Evolutionary conservation across 2,113 vertebrate genomes (phyloP).

Genomic region (Scomber japonicus): DNA sequence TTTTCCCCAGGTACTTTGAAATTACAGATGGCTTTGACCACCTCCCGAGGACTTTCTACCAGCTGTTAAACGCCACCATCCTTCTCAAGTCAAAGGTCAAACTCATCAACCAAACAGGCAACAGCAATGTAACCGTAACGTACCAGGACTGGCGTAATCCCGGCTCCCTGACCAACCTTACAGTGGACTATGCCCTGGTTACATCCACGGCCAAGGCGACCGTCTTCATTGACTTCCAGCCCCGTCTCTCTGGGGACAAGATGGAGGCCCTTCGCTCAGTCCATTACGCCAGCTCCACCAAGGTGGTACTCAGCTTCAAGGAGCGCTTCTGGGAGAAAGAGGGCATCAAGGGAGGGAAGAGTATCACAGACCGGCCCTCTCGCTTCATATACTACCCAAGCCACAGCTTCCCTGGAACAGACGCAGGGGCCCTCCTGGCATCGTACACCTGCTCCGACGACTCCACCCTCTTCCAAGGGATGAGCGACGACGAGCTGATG

Average conservation of each 20-base stretch:
- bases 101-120: slow-evolving; percentile 72
- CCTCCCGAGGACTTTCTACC: slow-evolving; percentile 71
- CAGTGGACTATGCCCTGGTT: slow-evolving; percentile 81
- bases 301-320: slow-evolving; percentile 85
- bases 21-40: slow-evolving; percentile 81
- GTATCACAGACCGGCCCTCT: slow-evolving; percentile 85
- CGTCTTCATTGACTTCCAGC: slow-evolving; percentile 85
- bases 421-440: slow-evolving; percentile 82
- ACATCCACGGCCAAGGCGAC: slow-evolving; percentile 86
- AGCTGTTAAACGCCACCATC: slow-evolving; percentile 76
- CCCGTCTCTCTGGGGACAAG: slow-evolving; percentile 80
- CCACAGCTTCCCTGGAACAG: slow-evolving; percentile 79
- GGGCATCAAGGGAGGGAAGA: slow-evolving; percentile 84
- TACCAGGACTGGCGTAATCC: slow-evolving; percentile 70
- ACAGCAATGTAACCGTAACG: slow-evolving; percentile 68
- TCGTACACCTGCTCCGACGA: slow-evolving; percentile 89
- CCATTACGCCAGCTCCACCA: slow-evolving; percentile 86
- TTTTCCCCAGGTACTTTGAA: slow-evolving; percentile 83
- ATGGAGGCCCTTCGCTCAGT: slow-evolving; percentile 84
- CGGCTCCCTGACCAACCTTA: slow-evolving; percentile 55
- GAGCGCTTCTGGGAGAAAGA: slow-evolving; percentile 89
- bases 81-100: slow-evolving; percentile 80
- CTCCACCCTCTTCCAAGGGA: slow-evolving; percentile 82
- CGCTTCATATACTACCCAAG: slow-evolving; percentile 90
- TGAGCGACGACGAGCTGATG: slow-evolving; percentile 74